Conservation (phyloP, 1,140 invertebrate species). For the Epicauta chinensis region DNA sequence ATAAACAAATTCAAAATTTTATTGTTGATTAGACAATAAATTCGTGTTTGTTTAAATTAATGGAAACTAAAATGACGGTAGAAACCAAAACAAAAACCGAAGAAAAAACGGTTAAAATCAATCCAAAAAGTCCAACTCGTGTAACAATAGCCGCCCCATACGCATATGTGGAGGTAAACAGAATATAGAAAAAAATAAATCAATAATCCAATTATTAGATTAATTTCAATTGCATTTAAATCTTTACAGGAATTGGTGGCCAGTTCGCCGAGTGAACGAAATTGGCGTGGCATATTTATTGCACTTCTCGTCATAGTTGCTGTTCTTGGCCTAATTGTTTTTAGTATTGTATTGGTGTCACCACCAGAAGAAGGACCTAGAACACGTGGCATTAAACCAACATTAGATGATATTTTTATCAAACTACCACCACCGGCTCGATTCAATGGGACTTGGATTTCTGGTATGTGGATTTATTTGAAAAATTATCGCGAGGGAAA, state of each 20-base stretch:
- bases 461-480: too few species aligned
- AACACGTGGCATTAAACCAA: conserved; percentile 57
- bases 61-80: conserved; percentile 4
- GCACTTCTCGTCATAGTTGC: conserved; percentile 80
- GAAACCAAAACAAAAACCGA: conserved; percentile 4
- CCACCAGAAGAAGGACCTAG: conserved; percentile 64
- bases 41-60: too few species aligned
- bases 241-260: conserved; percentile 69
- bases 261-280: conserved; percentile 70
- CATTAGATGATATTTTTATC: conserved; percentile 58
- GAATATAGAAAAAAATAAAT: neutral
- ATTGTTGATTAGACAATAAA: too few species aligned
- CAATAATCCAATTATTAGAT: conserved; percentile 1
- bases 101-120: conserved; percentile 16
- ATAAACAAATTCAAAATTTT: too few species aligned
- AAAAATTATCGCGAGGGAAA: too few species aligned
- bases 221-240: neutral
- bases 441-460: conserved; percentile 76
- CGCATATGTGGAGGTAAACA: conserved; percentile 37
- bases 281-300: conserved; percentile 87
- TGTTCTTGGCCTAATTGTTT: conserved; percentile 78
- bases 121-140: conserved; percentile 25
- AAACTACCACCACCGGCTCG: conserved; percentile 52
- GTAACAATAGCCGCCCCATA: conserved; percentile 34
- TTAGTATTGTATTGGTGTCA: conserved; percentile 79